Evolutionary conservation across 1,140 invertebrate genomes (phyloP).

Genomic region (Drosophila sulfurigaster): DNA sequence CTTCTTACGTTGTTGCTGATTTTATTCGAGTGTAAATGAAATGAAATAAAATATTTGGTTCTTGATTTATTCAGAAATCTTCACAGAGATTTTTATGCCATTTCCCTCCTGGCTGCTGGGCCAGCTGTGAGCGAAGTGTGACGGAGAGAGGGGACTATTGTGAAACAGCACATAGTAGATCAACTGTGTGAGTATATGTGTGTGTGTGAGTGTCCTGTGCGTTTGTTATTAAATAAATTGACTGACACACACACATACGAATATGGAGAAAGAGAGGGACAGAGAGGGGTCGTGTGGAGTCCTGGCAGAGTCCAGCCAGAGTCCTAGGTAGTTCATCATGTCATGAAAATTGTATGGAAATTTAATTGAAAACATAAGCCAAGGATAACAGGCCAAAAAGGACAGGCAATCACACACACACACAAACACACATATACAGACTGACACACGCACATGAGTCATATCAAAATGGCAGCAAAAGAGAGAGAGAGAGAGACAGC

Average conservation of each 20-base stretch:
- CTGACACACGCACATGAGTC: constrained; percentile 21
- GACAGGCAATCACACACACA: constrained; percentile 70
- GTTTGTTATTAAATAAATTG: constrained; percentile 84
- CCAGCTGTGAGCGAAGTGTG: constrained; percentile 1
- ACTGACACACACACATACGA: constrained; percentile 51
- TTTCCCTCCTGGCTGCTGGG: constrained; percentile 1
- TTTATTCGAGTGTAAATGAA: constrained; percentile 63
- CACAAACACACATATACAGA: constrained; percentile 28
- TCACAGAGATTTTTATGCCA: constrained; percentile 60
- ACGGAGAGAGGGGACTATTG: constrained; percentile 16
- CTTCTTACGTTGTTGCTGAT: constrained; percentile 33
- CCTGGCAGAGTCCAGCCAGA: constrained; percentile 46
- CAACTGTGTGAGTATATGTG: constrained; percentile 10
- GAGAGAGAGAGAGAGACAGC: neutral
- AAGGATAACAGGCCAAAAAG: constrained; percentile 82
- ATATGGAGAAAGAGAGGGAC: constrained; percentile 33
- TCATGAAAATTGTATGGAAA: constrained; percentile 84
- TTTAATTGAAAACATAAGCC: constrained; percentile 84
- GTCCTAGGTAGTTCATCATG: constrained; percentile 80
- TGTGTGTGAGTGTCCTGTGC: constrained; percentile 46
- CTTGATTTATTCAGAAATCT: constrained; percentile 74
- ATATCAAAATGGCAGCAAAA: constrained; percentile 51
- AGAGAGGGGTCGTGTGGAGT: constrained; percentile 39
- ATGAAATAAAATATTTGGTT: constrained; percentile 75
- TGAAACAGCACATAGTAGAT: constrained; percentile 26